Conservation (phyloP, 2,797 vertebrate species). For the Otolemur crassicaudatus region DNA sequence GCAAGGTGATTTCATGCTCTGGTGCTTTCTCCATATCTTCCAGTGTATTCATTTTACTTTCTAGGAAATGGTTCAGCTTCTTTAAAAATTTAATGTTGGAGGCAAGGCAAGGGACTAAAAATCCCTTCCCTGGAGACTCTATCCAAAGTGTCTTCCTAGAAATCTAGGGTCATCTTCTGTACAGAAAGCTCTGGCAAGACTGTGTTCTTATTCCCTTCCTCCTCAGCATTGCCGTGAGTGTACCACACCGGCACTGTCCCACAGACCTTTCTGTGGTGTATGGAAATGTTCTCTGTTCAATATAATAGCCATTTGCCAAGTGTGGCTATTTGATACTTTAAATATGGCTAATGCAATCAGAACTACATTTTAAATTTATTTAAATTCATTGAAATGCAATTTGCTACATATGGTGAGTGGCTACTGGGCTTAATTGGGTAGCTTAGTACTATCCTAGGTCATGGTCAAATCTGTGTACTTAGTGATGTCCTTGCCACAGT, state of each 20-base stretch:
- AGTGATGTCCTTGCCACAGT: neutral
- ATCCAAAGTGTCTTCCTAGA: neutral
- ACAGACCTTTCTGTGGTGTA: neutral
- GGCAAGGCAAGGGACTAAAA: neutral
- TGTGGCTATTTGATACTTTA: neutral
- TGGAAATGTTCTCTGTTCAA: neutral
- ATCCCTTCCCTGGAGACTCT: neutral
- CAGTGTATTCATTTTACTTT: conserved; percentile 40
- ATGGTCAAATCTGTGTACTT: neutral
- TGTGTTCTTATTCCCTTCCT: neutral
- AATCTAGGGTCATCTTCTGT: conserved; percentile 8
- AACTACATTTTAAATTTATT: neutral
- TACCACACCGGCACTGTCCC: neutral
- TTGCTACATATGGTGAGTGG: neutral
- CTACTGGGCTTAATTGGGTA: neutral
- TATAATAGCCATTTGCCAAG: neutral
- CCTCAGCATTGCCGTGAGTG: too few relatives aligned
- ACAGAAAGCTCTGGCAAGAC: neutral
- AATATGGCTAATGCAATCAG: neutral
- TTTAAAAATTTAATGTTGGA: conserved; percentile 55
- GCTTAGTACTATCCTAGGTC: neutral
- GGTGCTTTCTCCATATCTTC: neutral
- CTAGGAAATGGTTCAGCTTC: conserved; percentile 44
- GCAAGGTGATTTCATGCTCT: neutral
- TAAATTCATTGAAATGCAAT: neutral